Base-by-base conservation (phyloP, 2,797 vertebrate species). In the Poecile montanus region DNA sequence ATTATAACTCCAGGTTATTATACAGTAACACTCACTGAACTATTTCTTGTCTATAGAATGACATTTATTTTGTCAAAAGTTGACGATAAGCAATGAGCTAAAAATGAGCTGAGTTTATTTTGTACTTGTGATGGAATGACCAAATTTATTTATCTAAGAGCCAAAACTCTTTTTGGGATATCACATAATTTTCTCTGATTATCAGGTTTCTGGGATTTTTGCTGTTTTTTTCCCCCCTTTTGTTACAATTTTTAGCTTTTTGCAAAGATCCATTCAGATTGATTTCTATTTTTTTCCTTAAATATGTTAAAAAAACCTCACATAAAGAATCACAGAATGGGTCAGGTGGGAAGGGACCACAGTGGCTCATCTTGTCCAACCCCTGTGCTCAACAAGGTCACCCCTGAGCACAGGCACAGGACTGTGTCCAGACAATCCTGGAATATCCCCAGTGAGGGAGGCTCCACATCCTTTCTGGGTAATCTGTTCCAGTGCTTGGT, bases 171-270 rank as follows among this genome's bases (percentile, higher is more conserved):
- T 88, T 75, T 80, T 40, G 9, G 5, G 3, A 47, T 57, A 54
- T 38, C 72, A 44, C 4, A 26, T 38, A 3, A 47, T 71, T 82
- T 79, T 61, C 11, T 51, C 15, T 17, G 5, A 51, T 87, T 68
- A 38, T 11, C 6, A 40, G 2, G 32, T 77, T 40, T 82, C 25
- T 45, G 10, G 11, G 3, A 1, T 6, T 6, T 44, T 56, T 70
- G 2, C 19, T 23, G 4, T 1, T 7, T 26, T 10, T 10, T 4
- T 9, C 3, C 5, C 9, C 13, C 16, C 3, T 12, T 22, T 47
- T 54, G 26, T 40, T 5, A 2, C 1, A 38, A 3, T 26, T 51
- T 76, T 63, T 58, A 51, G 2, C 11, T 50, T 26, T 78, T 63
- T 65, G 5, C 11, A 54, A 51, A 34, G 17, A 30, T 5, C 1